A percentile compares a stretch with the other conserved stretches of the same genome.
Evolutionary conservation across 2,888 invertebrate species (phyloP).

Genomic region (Fragum fragum): DNA sequence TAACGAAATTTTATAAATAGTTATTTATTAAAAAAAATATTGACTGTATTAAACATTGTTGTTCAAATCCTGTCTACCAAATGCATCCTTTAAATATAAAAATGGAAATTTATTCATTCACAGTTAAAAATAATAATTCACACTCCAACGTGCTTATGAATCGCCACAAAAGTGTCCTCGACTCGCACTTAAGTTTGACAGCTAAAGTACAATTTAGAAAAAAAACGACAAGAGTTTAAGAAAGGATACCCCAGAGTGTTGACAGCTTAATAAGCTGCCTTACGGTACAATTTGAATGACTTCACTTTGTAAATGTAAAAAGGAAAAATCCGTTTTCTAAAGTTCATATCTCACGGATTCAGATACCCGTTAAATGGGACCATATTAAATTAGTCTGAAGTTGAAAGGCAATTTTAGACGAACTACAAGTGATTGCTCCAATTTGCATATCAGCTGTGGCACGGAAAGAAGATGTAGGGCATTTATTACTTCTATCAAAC

Average conservation of each 20-base stretch:
- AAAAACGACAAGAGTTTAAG: constrained; percentile 12
- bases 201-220: constrained; percentile 39
- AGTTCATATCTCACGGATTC: constrained; percentile 14
- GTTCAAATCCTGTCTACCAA: no score
- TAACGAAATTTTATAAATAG: no score
- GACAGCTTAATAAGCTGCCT: constrained; percentile 22
- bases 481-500: no score
- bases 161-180: constrained; percentile 24
- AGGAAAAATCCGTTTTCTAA: constrained; percentile 22
- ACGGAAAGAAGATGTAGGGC: not conserved
- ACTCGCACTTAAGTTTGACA: constrained; percentile 42
- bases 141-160: not conserved
- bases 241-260: constrained; percentile 12
- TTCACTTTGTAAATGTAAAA: constrained; percentile 4
- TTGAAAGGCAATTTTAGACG: constrained; percentile 19
- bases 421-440: constrained; percentile 19
- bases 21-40: no score
- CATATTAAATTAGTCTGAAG: constrained; percentile 27
- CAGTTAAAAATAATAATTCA: constrained; percentile 37
- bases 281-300: constrained; percentile 5
- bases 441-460: constrained; percentile 9
- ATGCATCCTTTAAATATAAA: not conserved
- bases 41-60: no score
- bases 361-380: constrained; percentile 27
- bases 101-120: not conserved